Evolutionary conservation across 2,113 vertebrate genomes (phyloP), one percentile per base, ranked within the genome.

Genomic region (Thunnus maccoyii): DNA sequence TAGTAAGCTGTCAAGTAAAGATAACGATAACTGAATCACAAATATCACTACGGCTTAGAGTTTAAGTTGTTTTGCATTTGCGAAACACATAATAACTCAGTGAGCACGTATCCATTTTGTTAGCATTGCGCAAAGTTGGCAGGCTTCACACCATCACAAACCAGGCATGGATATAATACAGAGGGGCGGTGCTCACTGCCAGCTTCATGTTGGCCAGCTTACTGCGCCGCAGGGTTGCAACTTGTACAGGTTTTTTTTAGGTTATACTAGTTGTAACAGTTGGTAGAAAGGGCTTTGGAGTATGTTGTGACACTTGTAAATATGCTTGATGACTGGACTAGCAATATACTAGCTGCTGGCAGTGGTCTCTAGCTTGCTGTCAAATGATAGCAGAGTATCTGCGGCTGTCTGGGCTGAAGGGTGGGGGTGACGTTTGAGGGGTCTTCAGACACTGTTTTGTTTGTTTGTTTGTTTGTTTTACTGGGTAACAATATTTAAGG

Each of bases 121-220:
- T 51, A 65, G 65, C 20, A 44, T 67, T 85, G 75, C 75, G 72
- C 65, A 78, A 78, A 87, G 78, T 80, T 89, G 74, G 58, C 76
- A 85, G 72, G 73, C 78, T 81, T n/a, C 67, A 60, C 71, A 88
- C 73, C 85, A 92, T 87, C 89, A 92, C 89, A 92, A 82, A 86
- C 60, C 91, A 80, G 78, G 84, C 91, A 80, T 88, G 90, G 84
- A 46, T 0, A 50, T 41, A 72, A 17, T 62, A 73, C 58, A 62
- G 67, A 92, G 86, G 92, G 92, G 91, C 87, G 91, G 89, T 86
- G 86, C 90, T 91, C 67, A 1, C 73, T 76, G 80, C 75, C 82
- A 78, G 76, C 55, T 41, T 73, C 72, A 32, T 22, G 72, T 17
- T 51, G 60, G 18, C 1, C 57, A 55, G n/a, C 32, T 27, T 2